phyloP scores from a whole-genome alignment of 2,888 invertebrate species.

The Entomobrya multifasciata region DNA sequence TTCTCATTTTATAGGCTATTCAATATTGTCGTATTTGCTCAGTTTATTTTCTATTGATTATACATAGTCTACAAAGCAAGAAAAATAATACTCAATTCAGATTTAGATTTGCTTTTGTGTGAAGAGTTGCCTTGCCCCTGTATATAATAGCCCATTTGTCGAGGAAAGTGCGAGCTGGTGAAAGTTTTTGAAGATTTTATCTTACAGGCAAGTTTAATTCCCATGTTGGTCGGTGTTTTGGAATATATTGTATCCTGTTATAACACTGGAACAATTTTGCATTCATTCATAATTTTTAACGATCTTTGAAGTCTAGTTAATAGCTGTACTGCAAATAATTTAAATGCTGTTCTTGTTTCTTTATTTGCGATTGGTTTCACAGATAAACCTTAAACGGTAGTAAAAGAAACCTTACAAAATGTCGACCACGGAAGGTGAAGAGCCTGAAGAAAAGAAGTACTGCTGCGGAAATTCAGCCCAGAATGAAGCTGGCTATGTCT shows the following conservation, averaged over 20 bases:
- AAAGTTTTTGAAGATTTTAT: conserved; percentile 17
- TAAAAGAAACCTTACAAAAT: conserved; percentile 43
- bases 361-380: no score
- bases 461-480: conserved; percentile 77
- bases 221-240: no score
- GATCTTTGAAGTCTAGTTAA: no score
- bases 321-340: no score
- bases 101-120: neutral
- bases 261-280: no score
- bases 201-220: neutral
- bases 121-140: conserved; percentile 10
- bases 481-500: conserved; percentile 76
- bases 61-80: neutral
- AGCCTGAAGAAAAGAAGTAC: conserved; percentile 76
- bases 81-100: neutral
- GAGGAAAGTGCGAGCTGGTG: conserved; percentile 1
- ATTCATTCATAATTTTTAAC: no score
- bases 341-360: no score
- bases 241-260: no score
- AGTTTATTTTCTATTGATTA: conserved; percentile 41
- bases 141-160: neutral
- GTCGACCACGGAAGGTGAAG: conserved; percentile 76
- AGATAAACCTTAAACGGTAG: no score
- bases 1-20: conserved; percentile 23
- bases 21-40: neutral